Percentiles rank a stretch among this genome's conserved stretches.
Evolutionary conservation across 2,113 vertebrate species (phyloP).

Genomic region (Aplodontia rufa): DNA sequence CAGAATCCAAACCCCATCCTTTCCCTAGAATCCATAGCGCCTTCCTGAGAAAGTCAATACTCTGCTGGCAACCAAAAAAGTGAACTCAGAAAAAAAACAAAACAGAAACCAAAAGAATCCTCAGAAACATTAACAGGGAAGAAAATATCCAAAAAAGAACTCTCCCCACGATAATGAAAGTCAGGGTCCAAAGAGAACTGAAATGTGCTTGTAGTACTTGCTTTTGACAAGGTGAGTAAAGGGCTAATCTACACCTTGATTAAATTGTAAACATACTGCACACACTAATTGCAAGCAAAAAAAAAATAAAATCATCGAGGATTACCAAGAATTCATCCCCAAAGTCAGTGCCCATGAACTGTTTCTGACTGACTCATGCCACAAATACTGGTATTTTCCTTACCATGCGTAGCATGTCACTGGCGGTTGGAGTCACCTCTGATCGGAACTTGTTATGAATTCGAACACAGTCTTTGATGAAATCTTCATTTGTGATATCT

Average conservation of each 20-base stretch:
- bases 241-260: not conserved
- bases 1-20: not conserved
- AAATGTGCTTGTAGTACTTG: not conserved
- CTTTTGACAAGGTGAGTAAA: not conserved
- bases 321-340: not conserved
- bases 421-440: conserved; percentile 65
- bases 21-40: not conserved
- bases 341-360: not conserved
- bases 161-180: not conserved
- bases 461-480: conserved; percentile 71
- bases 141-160: not conserved
- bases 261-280: not conserved
- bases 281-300: not conserved
- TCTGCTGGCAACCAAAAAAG: not conserved
- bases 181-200: not conserved
- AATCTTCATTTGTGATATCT: conserved; percentile 61
- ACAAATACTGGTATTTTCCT: not conserved
- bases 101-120: not conserved
- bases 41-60: not conserved
- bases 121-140: not conserved
- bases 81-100: not conserved
- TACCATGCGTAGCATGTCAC: conserved; percentile 80
- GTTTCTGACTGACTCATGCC: not conserved
- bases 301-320: not conserved
- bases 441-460: conserved; percentile 75